Evolutionary conservation across 2,797 vertebrate species (phyloP).

Genomic region (Limosa lapponica): DNA sequence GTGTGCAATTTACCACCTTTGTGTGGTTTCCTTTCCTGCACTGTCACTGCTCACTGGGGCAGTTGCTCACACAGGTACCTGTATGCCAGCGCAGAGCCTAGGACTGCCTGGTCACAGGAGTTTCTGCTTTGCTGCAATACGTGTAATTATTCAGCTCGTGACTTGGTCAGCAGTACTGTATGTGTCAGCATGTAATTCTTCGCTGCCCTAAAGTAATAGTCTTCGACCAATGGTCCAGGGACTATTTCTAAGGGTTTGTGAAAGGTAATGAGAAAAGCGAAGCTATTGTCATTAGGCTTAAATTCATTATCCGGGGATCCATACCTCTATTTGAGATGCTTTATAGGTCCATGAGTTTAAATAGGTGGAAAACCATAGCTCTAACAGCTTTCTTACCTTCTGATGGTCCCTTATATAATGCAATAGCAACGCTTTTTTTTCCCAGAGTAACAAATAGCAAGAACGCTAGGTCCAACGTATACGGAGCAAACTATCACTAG

Average conservation of each 20-base stretch:
- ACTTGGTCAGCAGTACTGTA: not conserved
- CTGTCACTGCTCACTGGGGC: not conserved
- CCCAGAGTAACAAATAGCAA: not conserved
- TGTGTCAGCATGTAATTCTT: constrained; percentile 41
- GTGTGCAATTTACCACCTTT: not conserved
- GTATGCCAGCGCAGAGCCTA: not conserved
- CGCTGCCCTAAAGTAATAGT: constrained; percentile 1
- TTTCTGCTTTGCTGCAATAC: not conserved
- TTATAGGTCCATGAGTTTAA: not conserved
- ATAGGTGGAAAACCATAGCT: not conserved
- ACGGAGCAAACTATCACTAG: not conserved
- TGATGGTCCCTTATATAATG: not conserved
- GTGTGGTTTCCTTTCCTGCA: not conserved
- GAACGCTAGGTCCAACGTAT: not conserved
- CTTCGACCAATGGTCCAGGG: not conserved
- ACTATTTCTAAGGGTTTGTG: not conserved
- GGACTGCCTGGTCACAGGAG: not conserved
- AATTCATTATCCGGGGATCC: constrained; percentile 11
- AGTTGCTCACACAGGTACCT: not conserved
- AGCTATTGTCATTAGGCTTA: constrained; percentile 31
- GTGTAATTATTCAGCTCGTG: constrained; percentile 3
- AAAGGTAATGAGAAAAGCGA: constrained; percentile 33
- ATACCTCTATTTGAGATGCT: not conserved
- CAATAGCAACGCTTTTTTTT: not conserved
- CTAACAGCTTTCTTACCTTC: not conserved